These are phyloP conservation scores for Rhingia campestris DNA, from an alignment of 2,888 invertebrate genomes.

Conservation along the genomic window DNA sequence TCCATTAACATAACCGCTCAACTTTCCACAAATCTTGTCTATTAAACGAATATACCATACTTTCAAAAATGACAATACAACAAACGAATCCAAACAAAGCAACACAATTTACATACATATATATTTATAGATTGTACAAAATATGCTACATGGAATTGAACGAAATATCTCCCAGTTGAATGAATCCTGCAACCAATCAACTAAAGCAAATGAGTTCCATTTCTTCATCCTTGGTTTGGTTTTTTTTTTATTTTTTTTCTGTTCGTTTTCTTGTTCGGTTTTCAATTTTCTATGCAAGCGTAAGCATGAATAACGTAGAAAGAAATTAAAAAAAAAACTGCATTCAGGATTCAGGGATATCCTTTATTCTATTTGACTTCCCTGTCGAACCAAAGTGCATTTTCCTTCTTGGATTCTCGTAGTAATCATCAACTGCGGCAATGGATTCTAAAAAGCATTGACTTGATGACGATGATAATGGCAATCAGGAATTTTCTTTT, in stretches of 20 bases:
- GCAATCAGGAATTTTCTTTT: slow-evolving; percentile 44
- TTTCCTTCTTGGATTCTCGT: slow-evolving; percentile 22
- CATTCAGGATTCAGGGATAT: slow-evolving; percentile 44
- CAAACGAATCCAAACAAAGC: slow-evolving; percentile 18
- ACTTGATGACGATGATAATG: slow-evolving; percentile 55
- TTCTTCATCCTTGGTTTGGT: slow-evolving; percentile 5
- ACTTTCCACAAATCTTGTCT: background rate
- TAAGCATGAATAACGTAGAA: slow-evolving; percentile 33
- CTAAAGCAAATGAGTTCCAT: slow-evolving; percentile 53
- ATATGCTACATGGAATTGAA: slow-evolving; percentile 12
- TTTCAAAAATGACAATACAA: slow-evolving; percentile 7
- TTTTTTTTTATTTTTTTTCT: background rate
- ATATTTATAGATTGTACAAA: background rate
- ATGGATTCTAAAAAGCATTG: slow-evolving; percentile 39
- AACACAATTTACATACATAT: no score
- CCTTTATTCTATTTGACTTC: slow-evolving; percentile 41
- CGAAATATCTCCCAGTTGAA: slow-evolving; percentile 39
- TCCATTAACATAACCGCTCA: no score
- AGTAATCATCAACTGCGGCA: slow-evolving; percentile 26
- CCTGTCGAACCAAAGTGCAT: slow-evolving; percentile 28
- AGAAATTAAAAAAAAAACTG: slow-evolving; percentile 38
- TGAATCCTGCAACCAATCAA: slow-evolving; percentile 54
- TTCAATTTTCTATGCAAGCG: slow-evolving; percentile 41
- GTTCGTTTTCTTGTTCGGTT: slow-evolving; percentile 10
- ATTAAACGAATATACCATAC: background rate